A percentile compares a stretch with the other conserved stretches of the same genome.
These are phyloP conservation scores for Anthrax anthrax DNA, from an alignment of 2,888 invertebrate genomes.

Conservation along the genomic window DNA sequence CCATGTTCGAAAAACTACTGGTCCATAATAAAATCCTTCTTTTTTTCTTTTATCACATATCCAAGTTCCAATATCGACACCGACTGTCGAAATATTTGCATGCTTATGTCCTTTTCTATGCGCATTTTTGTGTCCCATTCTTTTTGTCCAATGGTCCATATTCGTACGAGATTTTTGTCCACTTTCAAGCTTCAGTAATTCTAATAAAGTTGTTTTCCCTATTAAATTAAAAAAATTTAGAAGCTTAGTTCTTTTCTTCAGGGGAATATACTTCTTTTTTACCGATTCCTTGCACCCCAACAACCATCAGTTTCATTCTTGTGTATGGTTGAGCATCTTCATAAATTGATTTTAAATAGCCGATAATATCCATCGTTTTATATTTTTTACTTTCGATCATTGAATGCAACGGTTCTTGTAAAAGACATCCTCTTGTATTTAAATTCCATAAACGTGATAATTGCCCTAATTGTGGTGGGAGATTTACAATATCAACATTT, in stretches of 20 bases:
- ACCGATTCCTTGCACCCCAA: slow-evolving; percentile 71
- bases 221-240: slow-evolving; percentile 19
- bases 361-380: slow-evolving; percentile 86
- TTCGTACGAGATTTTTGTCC: slow-evolving; percentile 43
- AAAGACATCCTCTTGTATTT: slow-evolving; percentile 75
- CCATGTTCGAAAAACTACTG: slow-evolving; percentile 91
- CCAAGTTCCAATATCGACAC: slow-evolving; percentile 95
- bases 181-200: slow-evolving; percentile 78
- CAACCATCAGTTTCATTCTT: slow-evolving; percentile 91
- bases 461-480: slow-evolving; percentile 91
- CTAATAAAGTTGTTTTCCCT: slow-evolving; percentile 84
- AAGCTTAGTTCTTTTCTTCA: neutral
- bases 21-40: slow-evolving; percentile 53
- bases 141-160: slow-evolving; percentile 79
- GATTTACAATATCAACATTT: slow-evolving; percentile 57
- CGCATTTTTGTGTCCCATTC: slow-evolving; percentile 83
- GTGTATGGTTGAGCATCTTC: slow-evolving; percentile 89
- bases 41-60: slow-evolving; percentile 73
- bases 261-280: neutral
- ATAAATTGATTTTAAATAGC: slow-evolving; percentile 73
- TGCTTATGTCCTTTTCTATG: slow-evolving; percentile 60
- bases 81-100: slow-evolving; percentile 85
- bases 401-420: slow-evolving; percentile 74
- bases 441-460: slow-evolving; percentile 92
- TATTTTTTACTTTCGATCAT: slow-evolving; percentile 88